phyloP scores from a whole-genome alignment of 2,888 invertebrate species.

The Hipparchia sbordonii region DNA sequence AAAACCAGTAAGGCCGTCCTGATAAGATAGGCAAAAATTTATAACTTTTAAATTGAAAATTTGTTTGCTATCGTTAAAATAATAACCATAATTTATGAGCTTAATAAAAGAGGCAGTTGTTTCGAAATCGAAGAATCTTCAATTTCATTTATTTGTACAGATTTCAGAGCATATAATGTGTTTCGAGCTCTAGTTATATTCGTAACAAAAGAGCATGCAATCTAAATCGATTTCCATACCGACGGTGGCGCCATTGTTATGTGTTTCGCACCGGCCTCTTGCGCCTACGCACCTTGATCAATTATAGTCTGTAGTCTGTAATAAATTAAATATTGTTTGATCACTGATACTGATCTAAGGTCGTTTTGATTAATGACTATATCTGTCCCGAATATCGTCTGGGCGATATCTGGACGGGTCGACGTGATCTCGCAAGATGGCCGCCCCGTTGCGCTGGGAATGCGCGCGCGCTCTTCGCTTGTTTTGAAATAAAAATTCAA shows the following conservation, averaged over 20 bases:
- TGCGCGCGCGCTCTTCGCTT: slow-evolving; percentile 36
- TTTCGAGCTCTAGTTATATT: slow-evolving; percentile 31
- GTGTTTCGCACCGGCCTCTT: slow-evolving; percentile 64
- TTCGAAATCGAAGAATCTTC: too few species aligned
- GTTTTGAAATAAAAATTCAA: slow-evolving; percentile 20
- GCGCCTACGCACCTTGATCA: slow-evolving; percentile 77
- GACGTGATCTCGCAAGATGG: slow-evolving; percentile 73
- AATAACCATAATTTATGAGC: too few species aligned
- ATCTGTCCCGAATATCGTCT: slow-evolving; percentile 66
- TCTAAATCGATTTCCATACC: slow-evolving; percentile 59
- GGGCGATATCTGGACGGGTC: slow-evolving; percentile 58
- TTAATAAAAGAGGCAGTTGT: too few species aligned
- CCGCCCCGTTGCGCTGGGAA: slow-evolving; percentile 67
- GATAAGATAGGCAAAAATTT: too few species aligned
- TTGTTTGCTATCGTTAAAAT: too few species aligned
- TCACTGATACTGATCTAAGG: slow-evolving; percentile 71
- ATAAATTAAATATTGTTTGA: slow-evolving; percentile 79
- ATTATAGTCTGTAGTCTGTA: slow-evolving; percentile 60
- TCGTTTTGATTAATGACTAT: slow-evolving; percentile 75
- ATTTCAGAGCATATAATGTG: slow-evolving; percentile 9
- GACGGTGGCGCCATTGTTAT: slow-evolving; percentile 73
- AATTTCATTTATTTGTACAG: neutral
- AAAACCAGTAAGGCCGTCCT: too few species aligned
- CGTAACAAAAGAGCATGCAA: slow-evolving; percentile 46
- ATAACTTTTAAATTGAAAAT: too few species aligned